Percentiles rank a stretch among this genome's conserved stretches.
Evolutionary conservation across 2,113 vertebrate species (phyloP).

Genomic region (Microcebus ravelobensis): DNA sequence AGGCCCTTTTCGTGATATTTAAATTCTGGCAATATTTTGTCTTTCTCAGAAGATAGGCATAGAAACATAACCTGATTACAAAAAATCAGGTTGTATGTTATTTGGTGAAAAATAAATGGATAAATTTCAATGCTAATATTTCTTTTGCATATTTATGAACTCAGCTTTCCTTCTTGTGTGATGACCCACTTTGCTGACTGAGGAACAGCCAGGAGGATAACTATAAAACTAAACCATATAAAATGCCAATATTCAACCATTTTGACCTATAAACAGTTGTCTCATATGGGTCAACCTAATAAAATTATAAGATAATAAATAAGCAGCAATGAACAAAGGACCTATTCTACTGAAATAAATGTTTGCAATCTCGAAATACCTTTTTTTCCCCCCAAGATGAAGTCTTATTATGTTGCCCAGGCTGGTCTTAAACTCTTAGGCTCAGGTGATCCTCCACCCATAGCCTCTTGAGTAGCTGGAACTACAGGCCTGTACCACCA

Average conservation of each 20-base stretch:
- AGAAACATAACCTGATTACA: background rate
- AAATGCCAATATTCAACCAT: background rate
- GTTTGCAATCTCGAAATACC: background rate
- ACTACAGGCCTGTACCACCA: too few relatives aligned
- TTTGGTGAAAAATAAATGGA: slow-evolving; percentile 29
- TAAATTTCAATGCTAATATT: background rate
- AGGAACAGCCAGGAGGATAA: background rate
- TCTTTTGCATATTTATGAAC: slow-evolving; percentile 26
- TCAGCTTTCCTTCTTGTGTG: background rate
- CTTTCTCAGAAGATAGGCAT: background rate
- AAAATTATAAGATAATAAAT: background rate
- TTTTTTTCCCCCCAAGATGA: background rate
- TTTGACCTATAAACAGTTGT: slow-evolving; percentile 5
- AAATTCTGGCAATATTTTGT: background rate
- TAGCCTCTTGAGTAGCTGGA: too few relatives aligned
- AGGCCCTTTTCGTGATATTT: background rate
- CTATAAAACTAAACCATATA: background rate
- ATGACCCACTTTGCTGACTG: background rate
- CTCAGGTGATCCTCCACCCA: too few relatives aligned
- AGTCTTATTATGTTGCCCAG: too few relatives aligned
- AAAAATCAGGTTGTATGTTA: slow-evolving; percentile 23
- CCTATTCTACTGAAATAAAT: background rate
- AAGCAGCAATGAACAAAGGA: slow-evolving; percentile 25
- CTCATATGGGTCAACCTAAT: background rate
- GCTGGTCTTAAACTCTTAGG: too few relatives aligned